These are phyloP conservation scores for Cygnus buccinator DNA, from an alignment of 2,113 vertebrate species.

Conservation along the genomic window DNA sequence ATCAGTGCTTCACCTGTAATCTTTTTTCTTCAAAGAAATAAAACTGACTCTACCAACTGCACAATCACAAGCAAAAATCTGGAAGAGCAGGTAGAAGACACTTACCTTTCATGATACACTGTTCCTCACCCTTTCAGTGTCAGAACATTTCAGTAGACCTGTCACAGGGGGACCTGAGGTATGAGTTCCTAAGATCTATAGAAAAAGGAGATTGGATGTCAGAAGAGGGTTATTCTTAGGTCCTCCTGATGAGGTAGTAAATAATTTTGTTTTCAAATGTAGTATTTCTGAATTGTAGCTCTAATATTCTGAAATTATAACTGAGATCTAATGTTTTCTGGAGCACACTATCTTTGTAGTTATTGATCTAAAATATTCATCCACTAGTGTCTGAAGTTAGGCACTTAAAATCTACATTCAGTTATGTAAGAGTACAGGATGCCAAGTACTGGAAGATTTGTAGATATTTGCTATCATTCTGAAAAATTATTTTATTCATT, in stretches of 20 bases:
- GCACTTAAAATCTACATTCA: background rate
- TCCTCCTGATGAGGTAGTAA: background rate
- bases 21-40: constrained; percentile 20
- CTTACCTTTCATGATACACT: background rate
- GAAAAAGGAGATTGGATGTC: background rate
- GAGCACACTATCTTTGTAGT: background rate
- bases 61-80: background rate
- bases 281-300: background rate
- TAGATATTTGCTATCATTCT: background rate
- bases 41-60: background rate
- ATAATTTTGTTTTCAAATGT: constrained; percentile 3
- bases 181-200: background rate
- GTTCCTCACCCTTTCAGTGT: background rate
- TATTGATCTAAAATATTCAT: background rate
- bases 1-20: background rate
- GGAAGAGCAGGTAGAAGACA: background rate
- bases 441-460: background rate
- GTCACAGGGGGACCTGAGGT: background rate
- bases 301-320: background rate
- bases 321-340: background rate
- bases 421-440: background rate
- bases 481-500: background rate
- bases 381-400: background rate
- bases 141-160: background rate
- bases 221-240: background rate